These are phyloP conservation scores for Halesus radiatus DNA, from an alignment of 1,140 invertebrate species.

Conservation along the genomic window DNA sequence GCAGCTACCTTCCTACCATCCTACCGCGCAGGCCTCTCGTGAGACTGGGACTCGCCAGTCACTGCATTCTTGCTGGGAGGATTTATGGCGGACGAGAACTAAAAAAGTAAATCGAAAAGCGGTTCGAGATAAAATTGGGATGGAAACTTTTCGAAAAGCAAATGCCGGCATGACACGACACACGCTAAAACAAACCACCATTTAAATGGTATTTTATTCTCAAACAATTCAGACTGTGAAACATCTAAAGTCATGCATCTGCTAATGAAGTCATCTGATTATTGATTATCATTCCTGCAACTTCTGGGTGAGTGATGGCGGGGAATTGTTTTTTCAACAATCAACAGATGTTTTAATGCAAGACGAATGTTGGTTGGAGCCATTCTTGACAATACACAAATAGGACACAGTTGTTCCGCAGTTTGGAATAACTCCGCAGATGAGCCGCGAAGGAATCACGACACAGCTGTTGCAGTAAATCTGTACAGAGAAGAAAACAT, in stretches of 20 bases:
- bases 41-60: background rate
- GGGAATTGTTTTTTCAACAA: background rate
- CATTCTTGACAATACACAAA: constrained; percentile 11
- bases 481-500: constrained; percentile 45
- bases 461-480: constrained; percentile 55
- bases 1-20: constrained; percentile 8
- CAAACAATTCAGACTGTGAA: too few species aligned
- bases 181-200: background rate
- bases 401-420: constrained; percentile 21
- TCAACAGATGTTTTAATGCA: constrained; percentile 9
- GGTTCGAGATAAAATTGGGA: constrained; percentile 21
- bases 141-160: constrained; percentile 27
- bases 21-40: background rate
- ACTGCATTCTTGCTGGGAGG: constrained; percentile 42
- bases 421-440: constrained; percentile 18
- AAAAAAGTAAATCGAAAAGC: constrained; percentile 44
- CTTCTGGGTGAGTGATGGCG: background rate
- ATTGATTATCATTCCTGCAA: background rate
- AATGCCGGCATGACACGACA: background rate
- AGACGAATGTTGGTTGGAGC: constrained; percentile 2
- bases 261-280: too few species aligned
- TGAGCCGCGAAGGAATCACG: constrained; percentile 13
- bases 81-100: constrained; percentile 42
- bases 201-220: background rate
- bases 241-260: too few species aligned